Percentiles rank a stretch among this genome's conserved stretches.
Conservation (phyloP, 1,140 invertebrate genomes). For the Zaprionus taronus region DNA sequence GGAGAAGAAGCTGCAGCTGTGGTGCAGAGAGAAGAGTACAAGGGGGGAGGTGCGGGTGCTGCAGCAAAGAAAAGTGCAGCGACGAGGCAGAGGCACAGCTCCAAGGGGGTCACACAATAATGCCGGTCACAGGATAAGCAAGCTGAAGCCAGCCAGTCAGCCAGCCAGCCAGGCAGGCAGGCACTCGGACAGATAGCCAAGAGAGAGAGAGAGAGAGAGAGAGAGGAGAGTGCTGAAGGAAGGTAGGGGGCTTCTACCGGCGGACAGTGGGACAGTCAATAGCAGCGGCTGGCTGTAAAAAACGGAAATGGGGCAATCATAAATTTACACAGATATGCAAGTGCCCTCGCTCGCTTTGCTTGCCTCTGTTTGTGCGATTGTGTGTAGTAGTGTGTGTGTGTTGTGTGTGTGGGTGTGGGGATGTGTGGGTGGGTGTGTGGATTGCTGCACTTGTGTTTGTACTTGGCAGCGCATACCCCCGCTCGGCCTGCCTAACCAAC, state of each 20-base stretch:
- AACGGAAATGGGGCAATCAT: slow-evolving; percentile 84
- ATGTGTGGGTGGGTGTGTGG: slow-evolving; percentile 35
- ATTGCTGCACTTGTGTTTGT: slow-evolving; percentile 25
- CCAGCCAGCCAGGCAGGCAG: slow-evolving; percentile 11
- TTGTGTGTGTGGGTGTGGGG: slow-evolving; percentile 34
- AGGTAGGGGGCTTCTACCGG: not conserved
- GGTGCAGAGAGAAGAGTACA: slow-evolving; percentile 40
- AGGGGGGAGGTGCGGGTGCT: slow-evolving; percentile 9
- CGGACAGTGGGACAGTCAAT: slow-evolving; percentile 67
- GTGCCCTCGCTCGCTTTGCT: slow-evolving; percentile 44
- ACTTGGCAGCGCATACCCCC: slow-evolving; percentile 13
- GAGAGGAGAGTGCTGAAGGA: not conserved
- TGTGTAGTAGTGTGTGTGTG: slow-evolving; percentile 33
- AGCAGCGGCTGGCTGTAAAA: slow-evolving; percentile 74
- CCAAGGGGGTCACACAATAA: slow-evolving; percentile 73
- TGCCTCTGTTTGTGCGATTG: slow-evolving; percentile 26
- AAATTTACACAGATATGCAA: slow-evolving; percentile 84
- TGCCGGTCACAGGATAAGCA: slow-evolving; percentile 80
- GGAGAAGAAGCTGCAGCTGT: slow-evolving; percentile 14
- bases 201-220: not conserved
- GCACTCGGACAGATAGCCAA: not conserved
- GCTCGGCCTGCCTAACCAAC: slow-evolving; percentile 16
- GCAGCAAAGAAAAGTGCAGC: slow-evolving; percentile 66
- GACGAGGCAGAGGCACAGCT: slow-evolving; percentile 28
- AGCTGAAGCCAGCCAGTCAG: slow-evolving; percentile 46